These are phyloP conservation scores for Onychomys leucogaster DNA, from an alignment of 2,797 vertebrate species.

Conservation along the genomic window DNA sequence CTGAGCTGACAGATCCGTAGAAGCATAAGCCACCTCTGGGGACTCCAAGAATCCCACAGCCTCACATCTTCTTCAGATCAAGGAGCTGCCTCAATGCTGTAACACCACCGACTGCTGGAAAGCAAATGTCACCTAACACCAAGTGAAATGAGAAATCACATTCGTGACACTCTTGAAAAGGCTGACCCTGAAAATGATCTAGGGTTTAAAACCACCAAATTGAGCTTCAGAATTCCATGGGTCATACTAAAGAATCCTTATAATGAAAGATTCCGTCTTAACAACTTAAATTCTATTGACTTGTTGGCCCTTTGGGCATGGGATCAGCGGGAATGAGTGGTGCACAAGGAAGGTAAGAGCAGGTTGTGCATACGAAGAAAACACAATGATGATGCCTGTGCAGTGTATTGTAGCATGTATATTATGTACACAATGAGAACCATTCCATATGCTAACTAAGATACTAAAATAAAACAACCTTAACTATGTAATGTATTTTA, in stretches of 20 bases:
- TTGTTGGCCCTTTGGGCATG: background rate
- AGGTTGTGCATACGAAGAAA: background rate
- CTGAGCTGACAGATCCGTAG: background rate
- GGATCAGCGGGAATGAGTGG: background rate
- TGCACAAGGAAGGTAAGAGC: background rate
- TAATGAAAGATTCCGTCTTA: background rate
- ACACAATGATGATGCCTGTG: background rate
- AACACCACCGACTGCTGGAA: background rate
- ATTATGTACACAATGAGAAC: background rate
- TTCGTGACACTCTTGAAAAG: background rate
- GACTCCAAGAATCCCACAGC: background rate
- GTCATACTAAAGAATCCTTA: background rate
- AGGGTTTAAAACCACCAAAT: background rate
- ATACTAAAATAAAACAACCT: background rate
- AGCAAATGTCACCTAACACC: background rate
- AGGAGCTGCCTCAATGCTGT: background rate
- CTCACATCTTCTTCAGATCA: background rate
- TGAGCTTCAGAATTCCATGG: constrained; percentile 1
- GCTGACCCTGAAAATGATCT: background rate
- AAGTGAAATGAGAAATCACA: background rate
- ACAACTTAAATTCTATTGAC: background rate
- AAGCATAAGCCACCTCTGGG: background rate
- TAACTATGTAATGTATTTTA: background rate
- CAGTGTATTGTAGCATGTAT: background rate
- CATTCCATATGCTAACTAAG: background rate